Base-by-base conservation (phyloP, 2,888 invertebrate species). In the Pollenia amentaria region DNA sequence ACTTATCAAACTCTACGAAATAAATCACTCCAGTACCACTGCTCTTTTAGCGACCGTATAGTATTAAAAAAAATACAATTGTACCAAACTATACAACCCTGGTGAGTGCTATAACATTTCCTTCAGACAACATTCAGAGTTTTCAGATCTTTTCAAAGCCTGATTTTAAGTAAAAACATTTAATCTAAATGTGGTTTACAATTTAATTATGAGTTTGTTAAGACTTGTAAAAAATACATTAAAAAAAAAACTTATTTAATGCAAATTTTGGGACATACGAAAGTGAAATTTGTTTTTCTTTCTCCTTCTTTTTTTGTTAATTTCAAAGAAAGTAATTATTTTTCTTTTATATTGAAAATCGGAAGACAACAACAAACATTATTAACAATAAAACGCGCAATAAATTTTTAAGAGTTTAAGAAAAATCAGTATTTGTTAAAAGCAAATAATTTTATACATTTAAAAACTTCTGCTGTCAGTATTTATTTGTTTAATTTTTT, bases 401-500 rank as follows among this genome's bases (percentile, higher is more conserved):
- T 29, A 29, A 29, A 29, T 29, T 29, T 29, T 29, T 29, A 29
- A 29, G 3, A 29, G 0, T 29, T 29, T 3, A 29, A 29, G 3
- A 1, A 29, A 29, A 29, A 29, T 29, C 3, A 3, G 29, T 29
- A 29, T 29, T 29, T 29, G 29, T 29, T 29, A 29, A 29, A 29
- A 0, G 29, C 29, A 29, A 29, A 29, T 29, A 29, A 29, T 29
- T 29, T 29, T 3, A 6, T 29, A 21, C 10, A 16, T 55, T 55
- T 11, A 55, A 57, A 29, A 57, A 57, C 8, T 12, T 65, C 11
- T 65, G 12, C 21, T 73, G 60, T 73, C 70, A 70, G 55, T 46
- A 70, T 67, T 51, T 51, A n/a, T 67, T 67, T 67, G n/a, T 40
- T 42, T 57, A 48, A 7, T 40, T 53, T 18, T 46, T 51, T 29